A percentile compares a stretch with the other conserved stretches of the same genome.
Conservation (phyloP, 2,113 vertebrate species). For the Plectropomus leopardus region DNA sequence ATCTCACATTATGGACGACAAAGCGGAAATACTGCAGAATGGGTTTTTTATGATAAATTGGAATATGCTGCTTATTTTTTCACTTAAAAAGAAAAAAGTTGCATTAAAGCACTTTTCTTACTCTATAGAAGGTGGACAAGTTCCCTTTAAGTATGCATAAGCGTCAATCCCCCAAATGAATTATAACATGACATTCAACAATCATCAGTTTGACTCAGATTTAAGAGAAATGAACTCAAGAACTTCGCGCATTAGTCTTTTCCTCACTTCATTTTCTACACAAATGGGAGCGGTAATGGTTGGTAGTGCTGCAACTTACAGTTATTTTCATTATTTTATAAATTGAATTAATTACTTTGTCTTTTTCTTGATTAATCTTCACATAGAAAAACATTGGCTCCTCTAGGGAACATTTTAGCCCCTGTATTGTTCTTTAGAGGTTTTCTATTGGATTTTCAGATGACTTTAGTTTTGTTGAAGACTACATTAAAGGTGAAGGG, state of each 20-base stretch:
- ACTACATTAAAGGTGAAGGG: too few relatives aligned
- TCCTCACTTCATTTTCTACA: background rate
- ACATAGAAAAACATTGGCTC: too few relatives aligned
- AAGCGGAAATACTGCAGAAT: background rate
- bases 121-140: background rate
- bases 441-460: too few relatives aligned
- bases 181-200: background rate
- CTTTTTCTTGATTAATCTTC: too few relatives aligned
- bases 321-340: background rate
- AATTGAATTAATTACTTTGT: too few relatives aligned
- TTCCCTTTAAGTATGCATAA: background rate
- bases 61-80: background rate
- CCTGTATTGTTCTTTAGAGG: too few relatives aligned
- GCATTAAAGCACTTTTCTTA: background rate
- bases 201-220: conserved; percentile 4
- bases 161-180: background rate
- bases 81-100: background rate
- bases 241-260: background rate
- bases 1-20: background rate
- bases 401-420: too few relatives aligned
- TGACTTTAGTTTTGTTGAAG: too few relatives aligned
- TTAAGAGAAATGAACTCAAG: too few relatives aligned
- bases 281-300: background rate
- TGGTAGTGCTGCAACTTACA: background rate
- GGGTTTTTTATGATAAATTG: background rate